Evolutionary conservation across 1,140 invertebrate species (phyloP), one percentile per base, ranked within the genome.

Genomic region (Drosophila serrata): DNA sequence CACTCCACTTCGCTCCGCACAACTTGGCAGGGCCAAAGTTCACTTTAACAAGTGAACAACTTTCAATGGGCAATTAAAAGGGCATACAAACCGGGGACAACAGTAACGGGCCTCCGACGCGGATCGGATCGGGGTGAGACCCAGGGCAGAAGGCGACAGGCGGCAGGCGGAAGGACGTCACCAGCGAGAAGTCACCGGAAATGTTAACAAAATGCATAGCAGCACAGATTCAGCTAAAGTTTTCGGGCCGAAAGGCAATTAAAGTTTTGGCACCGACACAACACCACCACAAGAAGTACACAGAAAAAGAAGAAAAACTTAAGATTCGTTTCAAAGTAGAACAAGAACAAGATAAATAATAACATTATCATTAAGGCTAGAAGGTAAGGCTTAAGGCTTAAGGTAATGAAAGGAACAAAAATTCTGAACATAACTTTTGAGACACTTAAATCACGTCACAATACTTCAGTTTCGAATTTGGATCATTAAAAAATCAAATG

Each of bases 11-110:
- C 51, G 33, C 51, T 37, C 17, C 31, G 49, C 57, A 29, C 72
- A 48, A 64, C 75, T 61, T 77, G 80, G 77, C 64, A 90, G 74
- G 63, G 62, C 69, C 57, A 85, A 90, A 90, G 85, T 90, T 90
- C 85, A 60, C 74, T 90, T 90, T 90, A 90, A 90, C 85, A 90
- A 90, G 78, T 90, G 86, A 90, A 81, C 85, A 90, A 90, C 85
- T 90, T 90, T 90, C 81, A 90, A 90, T 85, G 86, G 81, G 85
- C 85, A 90, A 90, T 90, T 90, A 90, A 90, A 90, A 85, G 81
- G 81, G 84, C 84, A 88, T 70, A 88, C 77, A 88, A 80, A 90
- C 82, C 81, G 56, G 77, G 59, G 67, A 73, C 68, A 77, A 77
- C 79, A 73, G 51, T 53, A 57, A 55, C 48, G 33, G 56, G 31